phyloP scores from a whole-genome alignment of 1,140 invertebrate genomes.

The Eumeta japonica region DNA sequence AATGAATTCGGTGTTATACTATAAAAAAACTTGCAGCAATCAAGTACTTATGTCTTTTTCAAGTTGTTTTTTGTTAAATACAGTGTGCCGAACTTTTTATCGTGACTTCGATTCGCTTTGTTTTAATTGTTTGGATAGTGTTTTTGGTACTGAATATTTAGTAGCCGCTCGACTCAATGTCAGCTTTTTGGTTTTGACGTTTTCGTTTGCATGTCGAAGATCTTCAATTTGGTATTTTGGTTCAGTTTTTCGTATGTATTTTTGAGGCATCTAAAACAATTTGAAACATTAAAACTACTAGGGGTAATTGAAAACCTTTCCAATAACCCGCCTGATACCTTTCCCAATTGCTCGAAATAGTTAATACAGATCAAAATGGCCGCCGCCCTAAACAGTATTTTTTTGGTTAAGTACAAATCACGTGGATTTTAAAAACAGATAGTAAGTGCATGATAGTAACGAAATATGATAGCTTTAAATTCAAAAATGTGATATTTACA shows the following conservation, averaged over 20 bases:
- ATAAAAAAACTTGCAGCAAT: no score
- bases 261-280: slow-evolving; percentile 16
- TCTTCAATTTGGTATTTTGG: slow-evolving; percentile 13
- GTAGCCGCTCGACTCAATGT: slow-evolving; percentile 12
- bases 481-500: slow-evolving; percentile 7
- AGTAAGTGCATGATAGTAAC: slow-evolving; percentile 4
- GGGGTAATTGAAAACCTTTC: slow-evolving; percentile 9
- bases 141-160: slow-evolving; percentile 18
- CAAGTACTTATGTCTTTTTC: slow-evolving; percentile 6
- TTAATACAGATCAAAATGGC: slow-evolving; percentile 10
- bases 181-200: slow-evolving; percentile 14
- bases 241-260: slow-evolving; percentile 11
- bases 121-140: slow-evolving; percentile 11
- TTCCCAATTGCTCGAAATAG: slow-evolving; percentile 9
- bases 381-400: slow-evolving; percentile 6
- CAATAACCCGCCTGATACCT: slow-evolving; percentile 5
- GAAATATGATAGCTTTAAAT: slow-evolving; percentile 9
- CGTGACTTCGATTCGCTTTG: slow-evolving; percentile 5
- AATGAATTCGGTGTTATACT: no score
- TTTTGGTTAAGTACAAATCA: slow-evolving; percentile 7
- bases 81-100: slow-evolving; percentile 7
- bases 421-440: slow-evolving; percentile 8
- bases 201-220: slow-evolving; percentile 10
- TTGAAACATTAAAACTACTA: no score
- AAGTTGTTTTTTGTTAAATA: slow-evolving; percentile 8